Conservation (phyloP, 2,797 vertebrate genomes). For the Gallinago stenura region DNA sequence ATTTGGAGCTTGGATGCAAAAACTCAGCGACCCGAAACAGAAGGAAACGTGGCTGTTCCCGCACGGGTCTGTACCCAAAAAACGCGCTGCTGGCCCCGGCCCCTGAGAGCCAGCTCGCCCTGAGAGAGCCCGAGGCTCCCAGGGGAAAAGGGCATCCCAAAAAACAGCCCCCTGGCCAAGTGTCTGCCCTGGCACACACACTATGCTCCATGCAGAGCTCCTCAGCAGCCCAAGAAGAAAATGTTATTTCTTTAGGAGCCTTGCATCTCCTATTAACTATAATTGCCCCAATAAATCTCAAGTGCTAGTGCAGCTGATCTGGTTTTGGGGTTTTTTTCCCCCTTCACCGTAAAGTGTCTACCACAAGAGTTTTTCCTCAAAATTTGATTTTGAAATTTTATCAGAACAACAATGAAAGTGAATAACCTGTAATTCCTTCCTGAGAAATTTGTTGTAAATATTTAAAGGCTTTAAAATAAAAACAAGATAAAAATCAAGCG, state of each 20-base stretch:
- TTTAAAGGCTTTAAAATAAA: not conserved
- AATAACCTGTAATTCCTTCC: not conserved
- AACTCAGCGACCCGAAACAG: not conserved
- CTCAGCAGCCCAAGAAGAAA: not conserved
- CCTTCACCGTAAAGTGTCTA: not conserved
- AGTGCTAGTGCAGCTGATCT: not conserved
- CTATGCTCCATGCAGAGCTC: accelerated
- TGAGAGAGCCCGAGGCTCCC: too few relatives aligned
- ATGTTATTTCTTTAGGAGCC: not conserved
- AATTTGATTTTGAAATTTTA: not conserved
- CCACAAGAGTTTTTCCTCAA: not conserved
- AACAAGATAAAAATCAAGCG: not conserved
- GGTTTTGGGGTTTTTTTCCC: not conserved
- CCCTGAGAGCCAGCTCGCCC: accelerated
- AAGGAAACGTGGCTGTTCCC: not conserved
- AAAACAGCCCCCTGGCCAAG: not conserved
- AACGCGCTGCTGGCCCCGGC: not conserved
- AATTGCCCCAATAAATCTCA: not conserved
- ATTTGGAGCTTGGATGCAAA: not conserved
- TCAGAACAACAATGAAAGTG: not conserved
- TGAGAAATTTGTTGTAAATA: not conserved
- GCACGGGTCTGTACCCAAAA: not conserved
- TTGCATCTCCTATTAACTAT: not conserved
- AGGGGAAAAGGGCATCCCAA: not conserved
- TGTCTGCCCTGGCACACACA: not conserved